Evolutionary conservation across 2,888 invertebrate species (phyloP).

Genomic region (Zootermopsis nevadensis): DNA sequence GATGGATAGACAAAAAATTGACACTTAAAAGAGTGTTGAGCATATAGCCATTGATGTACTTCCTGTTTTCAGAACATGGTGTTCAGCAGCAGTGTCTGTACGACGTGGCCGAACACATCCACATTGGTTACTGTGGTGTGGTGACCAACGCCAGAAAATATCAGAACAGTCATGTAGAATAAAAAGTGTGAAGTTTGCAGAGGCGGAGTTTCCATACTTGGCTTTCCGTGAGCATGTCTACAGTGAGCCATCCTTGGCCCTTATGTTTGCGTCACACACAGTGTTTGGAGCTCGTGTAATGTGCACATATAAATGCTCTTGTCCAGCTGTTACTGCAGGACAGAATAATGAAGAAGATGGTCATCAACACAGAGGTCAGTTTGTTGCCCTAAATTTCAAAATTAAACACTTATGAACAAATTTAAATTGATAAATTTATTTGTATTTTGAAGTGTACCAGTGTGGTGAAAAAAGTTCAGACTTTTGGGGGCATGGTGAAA

Average conservation of each 20-base stretch:
- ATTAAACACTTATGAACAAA: too few relatives aligned
- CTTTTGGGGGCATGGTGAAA: too few relatives aligned
- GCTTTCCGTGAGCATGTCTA: conserved; percentile 4
- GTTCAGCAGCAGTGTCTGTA: conserved; percentile 16
- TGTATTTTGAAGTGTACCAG: too few relatives aligned
- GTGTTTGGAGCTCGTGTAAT: not conserved
- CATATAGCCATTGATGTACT: too few relatives aligned
- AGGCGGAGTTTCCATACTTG: not conserved
- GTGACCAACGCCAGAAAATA: not conserved
- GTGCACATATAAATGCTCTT: conserved; percentile 9
- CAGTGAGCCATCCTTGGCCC: conserved; percentile 18
- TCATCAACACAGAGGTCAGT: conserved; percentile 23
- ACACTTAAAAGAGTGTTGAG: too few relatives aligned
- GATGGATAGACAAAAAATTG: too few relatives aligned
- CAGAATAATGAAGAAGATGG: not conserved
- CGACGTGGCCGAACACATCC: conserved; percentile 4
- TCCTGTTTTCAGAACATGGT: conserved; percentile 7
- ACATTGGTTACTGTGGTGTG: conserved; percentile 22
- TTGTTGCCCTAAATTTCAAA: not conserved
- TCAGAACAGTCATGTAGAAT: not conserved
- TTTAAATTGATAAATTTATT: too few relatives aligned
- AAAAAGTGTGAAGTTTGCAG: not conserved
- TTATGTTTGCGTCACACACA: conserved; percentile 23
- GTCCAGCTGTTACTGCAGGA: not conserved
- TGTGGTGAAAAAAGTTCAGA: too few relatives aligned